Conservation (phyloP, 2,113 vertebrate species). For the Caranx melampygus region DNA sequence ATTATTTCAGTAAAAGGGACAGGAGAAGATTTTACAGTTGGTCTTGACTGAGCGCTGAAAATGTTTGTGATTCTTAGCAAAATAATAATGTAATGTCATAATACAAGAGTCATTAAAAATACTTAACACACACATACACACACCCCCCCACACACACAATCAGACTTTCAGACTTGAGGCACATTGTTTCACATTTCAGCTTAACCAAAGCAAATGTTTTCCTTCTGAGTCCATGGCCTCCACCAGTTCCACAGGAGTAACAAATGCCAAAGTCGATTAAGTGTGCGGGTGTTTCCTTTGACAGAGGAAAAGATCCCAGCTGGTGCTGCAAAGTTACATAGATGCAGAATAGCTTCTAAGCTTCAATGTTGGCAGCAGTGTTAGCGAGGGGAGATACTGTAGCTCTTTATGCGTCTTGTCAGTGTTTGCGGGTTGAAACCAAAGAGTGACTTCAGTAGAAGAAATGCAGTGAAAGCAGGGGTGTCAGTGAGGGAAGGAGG, state of each 20-base stretch:
- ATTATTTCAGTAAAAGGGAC: background rate
- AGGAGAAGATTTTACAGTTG: background rate
- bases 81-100: background rate
- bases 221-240: constrained; percentile 15
- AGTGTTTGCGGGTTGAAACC: constrained; percentile 37
- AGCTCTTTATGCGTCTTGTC: constrained; percentile 6
- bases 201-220: constrained; percentile 42
- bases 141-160: too few species aligned
- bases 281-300: constrained; percentile 36
- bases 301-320: constrained; percentile 43
- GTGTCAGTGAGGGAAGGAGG: constrained; percentile 29
- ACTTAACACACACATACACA: background rate
- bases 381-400: constrained; percentile 21
- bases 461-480: background rate
- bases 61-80: background rate
- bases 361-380: constrained; percentile 36
- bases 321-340: constrained; percentile 41
- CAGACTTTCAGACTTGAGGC: background rate
- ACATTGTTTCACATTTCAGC: background rate
- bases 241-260: constrained; percentile 8
- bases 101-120: background rate
- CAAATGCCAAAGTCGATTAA: constrained; percentile 22
- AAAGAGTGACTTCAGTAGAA: constrained; percentile 23
- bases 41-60: background rate
- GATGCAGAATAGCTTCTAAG: constrained; percentile 48